phyloP scores from a whole-genome alignment of 2,888 invertebrate species.

The Acleris literana region DNA sequence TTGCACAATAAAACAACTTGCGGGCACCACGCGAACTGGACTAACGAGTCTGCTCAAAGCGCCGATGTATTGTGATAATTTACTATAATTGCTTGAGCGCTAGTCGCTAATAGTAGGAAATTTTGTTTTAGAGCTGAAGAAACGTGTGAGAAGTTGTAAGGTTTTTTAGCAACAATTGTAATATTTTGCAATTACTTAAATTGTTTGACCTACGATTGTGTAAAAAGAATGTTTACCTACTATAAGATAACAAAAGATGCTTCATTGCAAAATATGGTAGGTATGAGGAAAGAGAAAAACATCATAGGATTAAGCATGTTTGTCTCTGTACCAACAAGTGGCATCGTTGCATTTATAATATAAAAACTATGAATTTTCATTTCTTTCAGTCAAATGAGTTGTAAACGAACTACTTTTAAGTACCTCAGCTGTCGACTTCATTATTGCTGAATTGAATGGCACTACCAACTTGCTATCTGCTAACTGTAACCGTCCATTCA shows the following conservation, averaged over 20 bases:
- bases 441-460: conserved; percentile 23
- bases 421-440: conserved; percentile 8
- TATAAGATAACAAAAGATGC: no score
- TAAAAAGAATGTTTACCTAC: no score
- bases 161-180: not conserved
- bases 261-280: no score
- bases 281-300: no score
- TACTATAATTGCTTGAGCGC: conserved; percentile 44
- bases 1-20: conserved; percentile 75
- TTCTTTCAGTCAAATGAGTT: no score
- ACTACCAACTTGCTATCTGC: conserved; percentile 20
- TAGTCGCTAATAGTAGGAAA: conserved; percentile 22
- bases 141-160: conserved; percentile 3
- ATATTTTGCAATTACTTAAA: not conserved
- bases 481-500: conserved; percentile 44
- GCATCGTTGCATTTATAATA: no score
- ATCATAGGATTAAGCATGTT: no score
- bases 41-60: conserved; percentile 57
- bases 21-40: conserved; percentile 52
- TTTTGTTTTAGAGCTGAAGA: conserved; percentile 15
- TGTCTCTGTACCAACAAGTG: no score
- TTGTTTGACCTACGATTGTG: no score
- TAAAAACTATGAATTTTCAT: no score
- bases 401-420: no score
- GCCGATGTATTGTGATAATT: conserved; percentile 53